Base-by-base conservation (phyloP, 2,113 vertebrate genomes). In the Ptilonorhynchus violaceus region DNA sequence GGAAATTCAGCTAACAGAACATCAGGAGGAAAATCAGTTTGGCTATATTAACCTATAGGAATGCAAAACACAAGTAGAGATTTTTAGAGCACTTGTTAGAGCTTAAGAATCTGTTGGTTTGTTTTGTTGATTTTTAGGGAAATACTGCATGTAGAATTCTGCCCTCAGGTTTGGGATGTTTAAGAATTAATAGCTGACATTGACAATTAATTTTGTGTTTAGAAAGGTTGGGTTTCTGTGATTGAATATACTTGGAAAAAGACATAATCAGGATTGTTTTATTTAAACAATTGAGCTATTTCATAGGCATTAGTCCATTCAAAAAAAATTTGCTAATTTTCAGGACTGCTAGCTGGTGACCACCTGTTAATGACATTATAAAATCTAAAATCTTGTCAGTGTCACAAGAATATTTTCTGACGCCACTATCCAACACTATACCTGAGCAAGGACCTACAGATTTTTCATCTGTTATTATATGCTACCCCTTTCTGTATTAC, bases 1-100 rank as follows among this genome's bases (percentile, higher is more conserved):
- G 63, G 72, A 94, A 85, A 93, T 84, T 92, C 94, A 95, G 94
- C 95, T 97, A 96, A 97, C 79, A 92, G 83, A 97, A 96, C 0
- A 19, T 73, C 91, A 73, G 52, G 35, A 94, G 68, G 72, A 92
- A 96, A 96, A 94, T 37, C 58, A 37, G 42, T 84, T 91, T 80
- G 66, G 21, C 27, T 64, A 41, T 66, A 90, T 91, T 93, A 87
- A 95, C 58, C 66, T 96, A 80, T 49, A 93, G 67, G 83, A 97
- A 95, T 89, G 72, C 56, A 96, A 97, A 95, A 93, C 69, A 95
- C 74, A 96, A 96, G 92, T 39, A 31, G 37, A 96, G 60, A 70
- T 94, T 96, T 95, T 90, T 90, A 74, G 78, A 94, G 44, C 50
- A 96, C 91, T 96, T 91, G 69, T 89, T 75, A 87, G 58, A 76